These are phyloP conservation scores for Tenodera sinensis DNA, from an alignment of 2,888 invertebrate genomes.

Conservation along the genomic window DNA sequence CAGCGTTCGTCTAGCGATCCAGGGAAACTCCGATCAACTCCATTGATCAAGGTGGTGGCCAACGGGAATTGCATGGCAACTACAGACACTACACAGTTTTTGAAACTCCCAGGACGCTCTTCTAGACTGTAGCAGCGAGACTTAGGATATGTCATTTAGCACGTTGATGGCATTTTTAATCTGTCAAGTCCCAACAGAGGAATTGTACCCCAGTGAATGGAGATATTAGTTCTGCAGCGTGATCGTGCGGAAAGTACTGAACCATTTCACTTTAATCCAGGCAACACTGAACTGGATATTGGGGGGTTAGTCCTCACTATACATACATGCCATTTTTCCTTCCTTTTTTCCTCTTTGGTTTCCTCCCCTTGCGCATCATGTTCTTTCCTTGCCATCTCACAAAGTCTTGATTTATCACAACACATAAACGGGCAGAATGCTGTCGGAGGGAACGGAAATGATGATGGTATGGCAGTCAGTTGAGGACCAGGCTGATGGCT, in stretches of 20 bases:
- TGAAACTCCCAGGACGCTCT: no score
- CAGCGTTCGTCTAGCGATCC: no score
- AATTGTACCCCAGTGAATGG: background rate
- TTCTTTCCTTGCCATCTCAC: slow-evolving; percentile 18
- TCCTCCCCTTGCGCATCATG: background rate
- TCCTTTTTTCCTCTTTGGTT: background rate
- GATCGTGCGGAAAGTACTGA: background rate
- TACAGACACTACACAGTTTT: no score
- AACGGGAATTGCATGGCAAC: no score
- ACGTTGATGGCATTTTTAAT: no score
- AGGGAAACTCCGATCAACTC: no score
- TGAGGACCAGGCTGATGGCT: background rate
- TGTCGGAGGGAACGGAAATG: slow-evolving; percentile 2
- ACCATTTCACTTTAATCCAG: background rate
- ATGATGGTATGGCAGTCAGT: background rate
- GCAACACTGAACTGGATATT: background rate
- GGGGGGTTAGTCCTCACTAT: background rate
- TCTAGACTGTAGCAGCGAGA: no score
- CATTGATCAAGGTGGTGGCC: no score
- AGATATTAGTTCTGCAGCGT: background rate
- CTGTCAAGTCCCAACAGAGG: background rate
- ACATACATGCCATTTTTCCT: slow-evolving; percentile 6
- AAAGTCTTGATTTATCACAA: slow-evolving; percentile 25
- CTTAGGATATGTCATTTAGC: no score
- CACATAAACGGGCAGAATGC: slow-evolving; percentile 27